A percentile compares a stretch with the other conserved stretches of the same genome.
These are phyloP conservation scores for Arrhamphus sclerolepis DNA, from an alignment of 2,797 vertebrate genomes.

Conservation along the genomic window DNA sequence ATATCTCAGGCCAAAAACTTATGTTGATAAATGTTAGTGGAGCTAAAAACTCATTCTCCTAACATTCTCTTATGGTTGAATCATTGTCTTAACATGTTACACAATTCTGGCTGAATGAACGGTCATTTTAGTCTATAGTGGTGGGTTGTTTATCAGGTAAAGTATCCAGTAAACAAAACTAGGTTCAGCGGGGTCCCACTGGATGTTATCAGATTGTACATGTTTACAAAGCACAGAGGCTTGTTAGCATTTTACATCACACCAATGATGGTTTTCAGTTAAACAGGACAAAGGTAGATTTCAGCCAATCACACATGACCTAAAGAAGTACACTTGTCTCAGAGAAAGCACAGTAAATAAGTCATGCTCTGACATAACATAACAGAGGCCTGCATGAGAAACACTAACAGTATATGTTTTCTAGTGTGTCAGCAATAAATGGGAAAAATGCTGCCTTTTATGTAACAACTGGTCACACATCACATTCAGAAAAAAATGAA, in stretches of 20 bases:
- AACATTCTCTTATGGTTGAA: too few species aligned
- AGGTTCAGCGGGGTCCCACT: not conserved
- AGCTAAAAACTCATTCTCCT: too few species aligned
- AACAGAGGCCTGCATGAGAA: too few species aligned
- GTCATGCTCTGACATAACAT: not conserved
- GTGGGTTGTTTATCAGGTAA: too few species aligned
- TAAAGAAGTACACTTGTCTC: constrained; percentile 10
- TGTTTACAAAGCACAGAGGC: constrained; percentile 15
- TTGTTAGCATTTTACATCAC: constrained; percentile 14
- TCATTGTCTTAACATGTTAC: too few species aligned
- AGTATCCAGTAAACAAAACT: too few species aligned
- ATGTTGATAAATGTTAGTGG: too few species aligned
- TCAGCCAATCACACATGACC: constrained; percentile 19
- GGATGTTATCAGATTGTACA: not conserved
- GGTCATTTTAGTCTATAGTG: too few species aligned
- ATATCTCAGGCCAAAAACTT: too few species aligned
- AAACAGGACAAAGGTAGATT: constrained; percentile 8
- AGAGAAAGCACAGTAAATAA: constrained; percentile 1
- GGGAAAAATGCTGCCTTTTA: not conserved
- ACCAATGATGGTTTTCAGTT: not conserved
- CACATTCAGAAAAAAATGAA: too few species aligned
- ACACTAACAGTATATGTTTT: not conserved
- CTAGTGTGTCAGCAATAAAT: not conserved
- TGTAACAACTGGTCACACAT: too few species aligned
- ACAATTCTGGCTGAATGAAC: too few species aligned